A percentile compares a stretch with the other conserved stretches of the same genome.
Evolutionary conservation across 2,888 invertebrate species (phyloP).

Genomic region (Erynnis tages): DNA sequence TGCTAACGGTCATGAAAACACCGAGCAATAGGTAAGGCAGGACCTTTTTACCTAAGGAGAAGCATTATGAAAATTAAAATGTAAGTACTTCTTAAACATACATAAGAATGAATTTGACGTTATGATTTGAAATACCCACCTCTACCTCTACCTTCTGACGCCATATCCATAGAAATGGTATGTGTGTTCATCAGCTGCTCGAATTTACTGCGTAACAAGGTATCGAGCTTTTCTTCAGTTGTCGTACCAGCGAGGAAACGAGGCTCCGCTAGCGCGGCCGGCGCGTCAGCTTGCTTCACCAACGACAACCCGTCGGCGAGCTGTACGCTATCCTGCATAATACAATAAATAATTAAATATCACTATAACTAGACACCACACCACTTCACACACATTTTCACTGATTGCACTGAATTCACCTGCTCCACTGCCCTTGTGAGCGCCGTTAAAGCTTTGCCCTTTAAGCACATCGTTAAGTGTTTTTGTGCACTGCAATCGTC

Average conservation of each 20-base stretch:
- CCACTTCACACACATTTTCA: slow-evolving; percentile 43
- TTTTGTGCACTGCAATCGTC: slow-evolving; percentile 83
- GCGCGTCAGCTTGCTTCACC: slow-evolving; percentile 81
- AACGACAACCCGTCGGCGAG: slow-evolving; percentile 82
- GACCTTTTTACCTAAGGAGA: slow-evolving; percentile 74
- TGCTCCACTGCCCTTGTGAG: slow-evolving; percentile 82
- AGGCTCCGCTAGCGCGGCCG: slow-evolving; percentile 78
- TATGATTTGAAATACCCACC: slow-evolving; percentile 46
- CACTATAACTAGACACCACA: slow-evolving; percentile 36
- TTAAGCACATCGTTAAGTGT: slow-evolving; percentile 82
- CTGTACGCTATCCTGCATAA: slow-evolving; percentile 81
- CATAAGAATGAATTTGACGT: too few species aligned
- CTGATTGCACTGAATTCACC: slow-evolving; percentile 55
- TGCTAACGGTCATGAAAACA: slow-evolving; percentile 83
- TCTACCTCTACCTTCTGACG: slow-evolving; percentile 76
- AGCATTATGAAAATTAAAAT: too few species aligned
- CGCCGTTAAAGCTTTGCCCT: slow-evolving; percentile 82
- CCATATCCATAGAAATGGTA: slow-evolving; percentile 83
- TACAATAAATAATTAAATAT: slow-evolving; percentile 53
- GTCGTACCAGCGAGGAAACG: slow-evolving; percentile 80
- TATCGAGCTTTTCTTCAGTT: slow-evolving; percentile 79
- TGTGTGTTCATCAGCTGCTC: slow-evolving; percentile 84
- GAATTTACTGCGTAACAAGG: slow-evolving; percentile 75
- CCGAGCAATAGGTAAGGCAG: slow-evolving; percentile 82
- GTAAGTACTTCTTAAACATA: too few species aligned